Evolutionary conservation across 2,113 vertebrate genomes (phyloP), one percentile per base, ranked within the genome.

Genomic region (Cyanistes caeruleus): DNA sequence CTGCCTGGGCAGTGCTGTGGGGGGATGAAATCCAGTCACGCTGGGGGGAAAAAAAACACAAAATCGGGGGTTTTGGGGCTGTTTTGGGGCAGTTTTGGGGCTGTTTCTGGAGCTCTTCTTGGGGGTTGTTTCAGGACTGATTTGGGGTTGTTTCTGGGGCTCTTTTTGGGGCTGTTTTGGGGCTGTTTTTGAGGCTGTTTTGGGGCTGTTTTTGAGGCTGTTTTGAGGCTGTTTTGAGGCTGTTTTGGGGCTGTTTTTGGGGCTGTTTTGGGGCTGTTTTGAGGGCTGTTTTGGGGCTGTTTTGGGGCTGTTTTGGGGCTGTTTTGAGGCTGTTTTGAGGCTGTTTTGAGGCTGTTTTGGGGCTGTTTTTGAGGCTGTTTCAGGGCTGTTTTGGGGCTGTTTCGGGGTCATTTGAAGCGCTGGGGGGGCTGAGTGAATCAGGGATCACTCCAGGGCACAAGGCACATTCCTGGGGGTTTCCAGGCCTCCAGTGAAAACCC

Each of bases 381-480:
- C 22, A 27, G 13, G 33, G 13, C 33, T n/a, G 33, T 22, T 56
- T n/a, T 21, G 19, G 8, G 53, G 64, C 64, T 76, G 14, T 53
- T 95, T 53, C 75, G 35, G 78, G 85, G 60, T 67, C 21, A 5
- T 62, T 87, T 80, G 90, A 83, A 95, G 74, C 13, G 0, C 59
- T 62, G 84, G 77, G 53, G 75, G 89, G 92, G 67, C 55, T 4
- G 74, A 94, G 95, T 83, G 77, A 82, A 77, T 73, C 39, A 15
- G 83, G 94, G 89, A 44, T 74, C 59, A n/a, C 93, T 96, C 73
- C 70, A 9, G 95, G 95, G 94, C 87, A 83, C 41, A 4, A 74
- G 79, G 77, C 82, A 64, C 89, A 88, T 97, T 97, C 97, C 93
- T 97, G 33, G 46, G 75, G 96, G 97, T 97, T 97, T 97, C 97